These are phyloP conservation scores for Threskiornis aethiopicus DNA, from an alignment of 2,797 vertebrate genomes.

Conservation along the genomic window DNA sequence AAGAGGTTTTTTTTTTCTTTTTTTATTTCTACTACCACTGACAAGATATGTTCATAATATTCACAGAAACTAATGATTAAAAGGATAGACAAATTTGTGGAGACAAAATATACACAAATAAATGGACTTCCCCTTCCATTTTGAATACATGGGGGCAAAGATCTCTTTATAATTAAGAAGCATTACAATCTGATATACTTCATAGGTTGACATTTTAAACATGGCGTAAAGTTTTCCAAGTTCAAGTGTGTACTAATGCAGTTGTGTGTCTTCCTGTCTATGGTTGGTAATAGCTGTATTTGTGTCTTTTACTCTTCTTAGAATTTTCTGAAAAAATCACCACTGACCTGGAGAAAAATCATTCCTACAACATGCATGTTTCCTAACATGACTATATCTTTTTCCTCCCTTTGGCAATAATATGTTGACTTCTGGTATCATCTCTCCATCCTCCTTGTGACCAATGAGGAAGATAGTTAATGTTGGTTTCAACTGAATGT, in stretches of 20 bases:
- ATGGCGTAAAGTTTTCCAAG: neutral
- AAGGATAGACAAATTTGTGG: neutral
- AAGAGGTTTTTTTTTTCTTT: neutral
- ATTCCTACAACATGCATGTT: neutral
- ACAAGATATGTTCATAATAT: neutral
- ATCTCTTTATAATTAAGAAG: neutral
- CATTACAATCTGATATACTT: neutral
- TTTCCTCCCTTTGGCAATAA: neutral
- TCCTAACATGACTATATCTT: neutral
- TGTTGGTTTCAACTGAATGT: neutral
- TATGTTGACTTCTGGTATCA: neutral
- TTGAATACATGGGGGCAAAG: neutral
- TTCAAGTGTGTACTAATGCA: neutral
- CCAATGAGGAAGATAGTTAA: neutral
- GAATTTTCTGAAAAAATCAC: neutral
- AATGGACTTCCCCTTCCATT: neutral
- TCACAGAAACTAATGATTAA: neutral
- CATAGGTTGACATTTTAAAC: neutral
- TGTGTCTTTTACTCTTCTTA: neutral
- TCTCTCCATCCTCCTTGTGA: neutral
- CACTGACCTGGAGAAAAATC: neutral
- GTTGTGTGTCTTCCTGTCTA: neutral
- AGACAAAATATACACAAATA: neutral
- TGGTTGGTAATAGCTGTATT: neutral
- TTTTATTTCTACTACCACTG: neutral